A percentile compares a stretch with the other conserved stretches of the same genome.
phyloP scores from a whole-genome alignment of 2,113 vertebrate genomes.

The Stercorarius parasiticus region DNA sequence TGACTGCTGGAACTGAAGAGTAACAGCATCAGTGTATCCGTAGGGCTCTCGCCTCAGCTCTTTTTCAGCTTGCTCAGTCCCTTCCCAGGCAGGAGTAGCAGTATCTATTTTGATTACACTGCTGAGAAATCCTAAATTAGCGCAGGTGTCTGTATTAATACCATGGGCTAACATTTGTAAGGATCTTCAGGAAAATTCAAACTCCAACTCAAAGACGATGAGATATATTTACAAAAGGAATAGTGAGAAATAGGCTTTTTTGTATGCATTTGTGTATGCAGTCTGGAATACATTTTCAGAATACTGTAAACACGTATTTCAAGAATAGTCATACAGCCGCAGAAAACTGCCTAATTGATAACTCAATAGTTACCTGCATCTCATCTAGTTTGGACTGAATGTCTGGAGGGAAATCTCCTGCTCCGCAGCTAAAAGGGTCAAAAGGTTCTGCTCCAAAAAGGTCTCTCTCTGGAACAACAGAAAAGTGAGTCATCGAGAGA shows the following conservation, averaged over 20 bases:
- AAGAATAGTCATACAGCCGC: background rate
- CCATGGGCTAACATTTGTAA: background rate
- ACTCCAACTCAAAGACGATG: background rate
- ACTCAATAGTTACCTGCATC: constrained; percentile 91
- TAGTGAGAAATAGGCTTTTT: background rate
- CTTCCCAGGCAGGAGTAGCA: background rate
- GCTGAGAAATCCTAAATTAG: background rate
- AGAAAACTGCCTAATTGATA: background rate
- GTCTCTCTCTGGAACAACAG: constrained; percentile 86
- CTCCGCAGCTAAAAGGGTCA: constrained; percentile 95
- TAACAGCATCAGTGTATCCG: background rate
- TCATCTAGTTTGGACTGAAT: constrained; percentile 98
- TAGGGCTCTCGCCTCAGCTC: background rate
- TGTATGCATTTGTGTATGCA: background rate
- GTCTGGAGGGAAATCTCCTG: constrained; percentile 94
- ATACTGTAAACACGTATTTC: background rate
- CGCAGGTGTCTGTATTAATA: background rate
- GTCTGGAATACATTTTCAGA: background rate
- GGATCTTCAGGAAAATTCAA: background rate
- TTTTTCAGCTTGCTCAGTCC: background rate
- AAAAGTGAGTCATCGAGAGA: constrained; percentile 38
- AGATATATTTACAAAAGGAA: background rate
- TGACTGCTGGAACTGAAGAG: background rate
- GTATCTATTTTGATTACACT: background rate
- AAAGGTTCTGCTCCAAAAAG: constrained; percentile 97